phyloP scores from a whole-genome alignment of 2,113 vertebrate genomes.

The Dermatemys mawii region DNA sequence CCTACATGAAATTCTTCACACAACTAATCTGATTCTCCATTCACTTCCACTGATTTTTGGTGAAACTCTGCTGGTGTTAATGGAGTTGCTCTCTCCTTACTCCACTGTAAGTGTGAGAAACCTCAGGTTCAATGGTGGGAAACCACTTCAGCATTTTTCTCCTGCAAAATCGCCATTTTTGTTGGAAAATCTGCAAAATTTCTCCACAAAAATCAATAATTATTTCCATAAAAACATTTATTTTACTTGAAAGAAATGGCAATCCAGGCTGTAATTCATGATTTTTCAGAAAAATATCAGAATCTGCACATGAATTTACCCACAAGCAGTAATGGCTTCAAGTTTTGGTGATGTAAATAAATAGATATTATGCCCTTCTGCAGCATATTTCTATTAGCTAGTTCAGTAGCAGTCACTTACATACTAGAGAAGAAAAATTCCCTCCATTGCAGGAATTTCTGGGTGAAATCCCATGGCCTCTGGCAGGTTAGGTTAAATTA shows the following conservation, averaged over 20 bases:
- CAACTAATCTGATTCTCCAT: too few relatives aligned
- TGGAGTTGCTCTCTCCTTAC: too few relatives aligned
- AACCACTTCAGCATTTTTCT: too few relatives aligned
- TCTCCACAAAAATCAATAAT: neutral
- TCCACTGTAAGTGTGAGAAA: too few relatives aligned
- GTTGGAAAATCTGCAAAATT: neutral
- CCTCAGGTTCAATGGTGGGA: too few relatives aligned
- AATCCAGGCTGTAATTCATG: neutral
- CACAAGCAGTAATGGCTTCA: neutral
- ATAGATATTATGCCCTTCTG: neutral
- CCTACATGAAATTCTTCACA: too few relatives aligned
- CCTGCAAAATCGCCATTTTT: neutral
- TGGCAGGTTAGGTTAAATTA: neutral
- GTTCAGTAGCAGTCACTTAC: neutral
- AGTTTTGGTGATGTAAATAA: neutral
- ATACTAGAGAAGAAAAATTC: neutral
- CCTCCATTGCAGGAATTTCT: neutral
- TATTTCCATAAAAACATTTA: neutral
- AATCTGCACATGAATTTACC: neutral
- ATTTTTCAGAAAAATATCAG: neutral
- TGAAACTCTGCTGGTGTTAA: too few relatives aligned
- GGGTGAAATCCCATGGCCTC: neutral
- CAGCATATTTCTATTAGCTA: neutral
- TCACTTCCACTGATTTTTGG: too few relatives aligned
- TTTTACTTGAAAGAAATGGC: neutral